Conservation (phyloP, 2,888 invertebrate species). For the Athalia rosae region DNA sequence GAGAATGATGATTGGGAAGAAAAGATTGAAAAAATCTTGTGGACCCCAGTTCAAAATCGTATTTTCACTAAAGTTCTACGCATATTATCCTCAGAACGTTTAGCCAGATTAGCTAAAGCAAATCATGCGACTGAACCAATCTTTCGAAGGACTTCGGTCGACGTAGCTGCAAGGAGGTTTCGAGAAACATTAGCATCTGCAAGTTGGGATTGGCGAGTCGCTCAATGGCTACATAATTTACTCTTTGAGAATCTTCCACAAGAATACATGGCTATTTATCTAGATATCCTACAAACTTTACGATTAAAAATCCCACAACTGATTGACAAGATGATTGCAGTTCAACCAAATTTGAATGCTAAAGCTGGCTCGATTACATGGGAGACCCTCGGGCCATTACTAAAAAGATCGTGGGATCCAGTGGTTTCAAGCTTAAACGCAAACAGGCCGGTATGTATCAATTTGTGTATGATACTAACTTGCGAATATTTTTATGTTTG, state of each 20-base stretch:
- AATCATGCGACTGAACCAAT: slow-evolving; percentile 81
- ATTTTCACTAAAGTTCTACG: slow-evolving; percentile 81
- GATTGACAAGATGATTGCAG: slow-evolving; percentile 83
- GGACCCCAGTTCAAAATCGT: slow-evolving; percentile 80
- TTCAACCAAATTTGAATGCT: slow-evolving; percentile 74
- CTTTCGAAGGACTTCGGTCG: slow-evolving; percentile 81
- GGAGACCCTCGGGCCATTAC: slow-evolving; percentile 80
- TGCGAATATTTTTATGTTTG: too few species aligned
- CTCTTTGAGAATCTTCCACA: slow-evolving; percentile 82
- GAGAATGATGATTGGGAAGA: slow-evolving; percentile 83
- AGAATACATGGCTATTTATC: slow-evolving; percentile 82
- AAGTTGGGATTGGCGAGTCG: slow-evolving; percentile 83
- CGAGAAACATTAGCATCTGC: slow-evolving; percentile 82
- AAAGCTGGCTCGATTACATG: slow-evolving; percentile 75
- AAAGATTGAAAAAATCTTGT: slow-evolving; percentile 77
- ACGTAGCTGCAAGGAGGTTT: slow-evolving; percentile 81
- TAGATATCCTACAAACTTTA: slow-evolving; percentile 85
- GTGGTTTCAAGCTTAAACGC: slow-evolving; percentile 76
- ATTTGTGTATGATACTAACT: too few species aligned
- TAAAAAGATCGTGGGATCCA: slow-evolving; percentile 86
- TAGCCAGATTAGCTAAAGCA: slow-evolving; percentile 79
- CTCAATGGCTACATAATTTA: slow-evolving; percentile 86
- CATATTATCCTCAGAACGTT: slow-evolving; percentile 80
- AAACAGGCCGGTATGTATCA: slow-evolving; percentile 77
- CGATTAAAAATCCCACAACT: slow-evolving; percentile 82